These are phyloP conservation scores for Sminthurides aquaticus DNA, from an alignment of 2,888 invertebrate species.

Conservation along the genomic window DNA sequence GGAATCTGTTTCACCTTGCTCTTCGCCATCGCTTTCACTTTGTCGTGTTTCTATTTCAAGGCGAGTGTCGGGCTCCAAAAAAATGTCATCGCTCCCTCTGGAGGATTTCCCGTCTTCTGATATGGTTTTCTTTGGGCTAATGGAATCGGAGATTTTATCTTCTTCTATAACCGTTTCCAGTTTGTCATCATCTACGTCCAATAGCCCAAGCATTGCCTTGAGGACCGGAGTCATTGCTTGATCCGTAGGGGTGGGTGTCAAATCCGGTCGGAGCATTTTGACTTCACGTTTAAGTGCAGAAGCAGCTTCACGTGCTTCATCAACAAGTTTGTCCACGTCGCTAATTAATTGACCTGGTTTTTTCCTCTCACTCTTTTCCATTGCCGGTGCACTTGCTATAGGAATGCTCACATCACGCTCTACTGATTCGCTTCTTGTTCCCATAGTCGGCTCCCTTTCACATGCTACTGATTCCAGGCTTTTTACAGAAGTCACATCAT, in stretches of 20 bases:
- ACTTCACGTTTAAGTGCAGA: conserved; percentile 41
- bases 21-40: background rate
- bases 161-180: conserved; percentile 40
- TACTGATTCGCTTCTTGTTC: background rate
- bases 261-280: conserved; percentile 40
- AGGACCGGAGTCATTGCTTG: conserved; percentile 42
- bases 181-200: conserved; percentile 38
- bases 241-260: conserved; percentile 42
- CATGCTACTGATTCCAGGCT: background rate
- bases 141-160: conserved; percentile 22
- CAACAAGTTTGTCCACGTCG: conserved; percentile 51
- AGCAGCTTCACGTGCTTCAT: conserved; percentile 53
- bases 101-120: conserved; percentile 24
- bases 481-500: background rate
- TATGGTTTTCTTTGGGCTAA: conserved; percentile 17
- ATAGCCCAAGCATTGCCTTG: conserved; percentile 40
- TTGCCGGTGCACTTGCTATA: background rate
- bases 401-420: too few species aligned
- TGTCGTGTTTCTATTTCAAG: background rate
- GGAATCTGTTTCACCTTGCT: background rate
- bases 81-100: background rate
- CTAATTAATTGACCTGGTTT: conserved; percentile 47
- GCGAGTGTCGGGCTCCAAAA: background rate
- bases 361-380: conserved; percentile 44
- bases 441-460: background rate